phyloP scores from a whole-genome alignment of 2,888 invertebrate species.

The Drosophila siamana region DNA sequence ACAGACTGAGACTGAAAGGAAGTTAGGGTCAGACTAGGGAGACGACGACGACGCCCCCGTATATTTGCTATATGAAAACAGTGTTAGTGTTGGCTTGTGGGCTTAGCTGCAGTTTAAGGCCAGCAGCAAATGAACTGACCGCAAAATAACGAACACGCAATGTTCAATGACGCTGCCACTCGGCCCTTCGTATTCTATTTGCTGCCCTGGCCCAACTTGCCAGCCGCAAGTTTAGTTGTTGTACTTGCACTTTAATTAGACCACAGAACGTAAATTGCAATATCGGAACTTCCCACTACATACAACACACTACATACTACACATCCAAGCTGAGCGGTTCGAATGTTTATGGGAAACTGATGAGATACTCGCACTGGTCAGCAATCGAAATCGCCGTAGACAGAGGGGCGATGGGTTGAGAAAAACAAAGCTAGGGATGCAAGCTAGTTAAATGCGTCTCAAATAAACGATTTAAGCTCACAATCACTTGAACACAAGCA shows the following conservation, averaged over 20 bases:
- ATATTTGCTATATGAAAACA: conserved; percentile 46
- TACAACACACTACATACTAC: background rate
- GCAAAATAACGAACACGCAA: conserved; percentile 73
- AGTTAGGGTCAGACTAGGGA: background rate
- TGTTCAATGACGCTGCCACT: conserved; percentile 48
- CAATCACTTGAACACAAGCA: background rate
- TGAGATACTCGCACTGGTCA: conserved; percentile 63
- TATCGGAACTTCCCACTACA: conserved; percentile 53
- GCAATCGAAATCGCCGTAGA: conserved; percentile 11
- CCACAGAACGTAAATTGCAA: conserved; percentile 81
- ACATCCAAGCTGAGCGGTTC: conserved; percentile 32
- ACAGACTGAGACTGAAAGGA: background rate
- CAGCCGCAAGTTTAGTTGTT: conserved; percentile 75
- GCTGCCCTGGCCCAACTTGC: conserved; percentile 34
- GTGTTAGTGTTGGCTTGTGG: conserved; percentile 48
- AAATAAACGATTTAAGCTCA: background rate
- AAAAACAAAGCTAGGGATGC: background rate
- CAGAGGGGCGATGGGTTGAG: background rate
- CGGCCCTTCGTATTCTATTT: background rate
- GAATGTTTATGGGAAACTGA: conserved; percentile 79
- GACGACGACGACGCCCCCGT: conserved; percentile 35
- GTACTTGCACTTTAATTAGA: conserved; percentile 80
- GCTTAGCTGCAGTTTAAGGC: conserved; percentile 30
- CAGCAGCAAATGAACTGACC: conserved; percentile 71
- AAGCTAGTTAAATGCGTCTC: background rate